Evolutionary conservation across 2,888 invertebrate species (phyloP).

Genomic region (Hymenopus coronatus): DNA sequence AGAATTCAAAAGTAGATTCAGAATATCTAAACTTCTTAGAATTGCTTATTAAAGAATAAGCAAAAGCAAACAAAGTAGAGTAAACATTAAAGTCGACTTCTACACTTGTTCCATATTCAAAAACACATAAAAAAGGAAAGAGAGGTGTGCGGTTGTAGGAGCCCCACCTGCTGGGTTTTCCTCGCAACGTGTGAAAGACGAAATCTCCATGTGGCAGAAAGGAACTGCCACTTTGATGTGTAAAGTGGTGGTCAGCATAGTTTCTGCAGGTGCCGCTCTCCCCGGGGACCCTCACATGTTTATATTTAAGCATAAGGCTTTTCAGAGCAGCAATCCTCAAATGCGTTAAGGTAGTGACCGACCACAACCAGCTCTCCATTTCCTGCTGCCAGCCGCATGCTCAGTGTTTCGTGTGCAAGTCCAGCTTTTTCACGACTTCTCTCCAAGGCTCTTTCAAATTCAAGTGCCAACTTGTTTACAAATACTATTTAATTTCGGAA

Average conservation of each 20-base stretch:
- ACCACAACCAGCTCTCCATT: background rate
- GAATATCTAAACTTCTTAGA: too few species aligned
- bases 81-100: background rate
- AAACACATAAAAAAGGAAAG: background rate
- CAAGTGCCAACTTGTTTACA: too few species aligned
- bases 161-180: background rate
- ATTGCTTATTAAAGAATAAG: too few species aligned
- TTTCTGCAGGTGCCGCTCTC: background rate
- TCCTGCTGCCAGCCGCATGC: background rate
- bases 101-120: background rate
- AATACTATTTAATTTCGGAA: too few species aligned
- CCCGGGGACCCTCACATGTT: background rate
- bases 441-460: background rate
- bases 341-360: background rate
- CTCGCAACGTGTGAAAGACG: background rate
- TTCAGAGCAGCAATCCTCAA: background rate
- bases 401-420: background rate
- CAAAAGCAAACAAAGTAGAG: too few species aligned
- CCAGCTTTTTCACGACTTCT: background rate
- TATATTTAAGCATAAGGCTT: background rate
- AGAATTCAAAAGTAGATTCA: too few species aligned
- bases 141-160: background rate
- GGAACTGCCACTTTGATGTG: constrained; percentile 5
- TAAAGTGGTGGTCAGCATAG: constrained; percentile 6
- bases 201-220: background rate